Base-by-base conservation (phyloP, 2,113 vertebrate genomes). In the Dromiciops gliroides region DNA sequence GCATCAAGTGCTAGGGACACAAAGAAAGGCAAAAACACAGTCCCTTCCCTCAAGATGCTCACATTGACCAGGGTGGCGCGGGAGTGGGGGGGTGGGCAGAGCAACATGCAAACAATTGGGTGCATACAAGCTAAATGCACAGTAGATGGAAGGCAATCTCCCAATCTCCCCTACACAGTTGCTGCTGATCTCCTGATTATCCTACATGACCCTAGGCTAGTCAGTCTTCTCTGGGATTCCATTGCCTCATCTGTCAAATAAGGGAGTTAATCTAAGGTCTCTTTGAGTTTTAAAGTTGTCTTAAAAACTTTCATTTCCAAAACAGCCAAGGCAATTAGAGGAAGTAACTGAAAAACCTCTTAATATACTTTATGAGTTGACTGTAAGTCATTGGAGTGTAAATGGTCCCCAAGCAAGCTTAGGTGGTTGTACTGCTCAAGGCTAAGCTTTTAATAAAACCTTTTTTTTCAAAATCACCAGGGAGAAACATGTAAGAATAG, bases 81-180 rank as follows among this genome's bases (percentile, higher is more conserved):
- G 11, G 31, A 1, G 19, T 0, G 8, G 31, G 56, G 56, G 1
- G 2, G 1, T 3, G 16, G 51, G 16, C 14, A 19, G 53, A 2
- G 25, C 53, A 56, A 67, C 11, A 14, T 31, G 11, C 56, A 67
- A 67, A 67, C 28, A 67, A 67, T 1, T 16, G 31, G 56, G 10
- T 31, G 2, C 28, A 60, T 60, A 60, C 56, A 60, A 60, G 56
- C 1, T 16, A 31, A 12, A 37, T 67, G 11, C 11, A 67, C 56
- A 37, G 56, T 12, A 67, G 56, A 67, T 31, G 14, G 28, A 37
- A 37, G 11, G 56, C 31, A 31, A 31, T 37, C 3, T 67, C 56
- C 56, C 31, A 31, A 31, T 37, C 3, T 67, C 56, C 56, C 56
- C 56, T 37, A 67, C 56, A 67, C 0, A 22, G 56, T 67, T 37